Conservation (phyloP, 2,113 vertebrate genomes). For the Sorex fumeus region DNA sequence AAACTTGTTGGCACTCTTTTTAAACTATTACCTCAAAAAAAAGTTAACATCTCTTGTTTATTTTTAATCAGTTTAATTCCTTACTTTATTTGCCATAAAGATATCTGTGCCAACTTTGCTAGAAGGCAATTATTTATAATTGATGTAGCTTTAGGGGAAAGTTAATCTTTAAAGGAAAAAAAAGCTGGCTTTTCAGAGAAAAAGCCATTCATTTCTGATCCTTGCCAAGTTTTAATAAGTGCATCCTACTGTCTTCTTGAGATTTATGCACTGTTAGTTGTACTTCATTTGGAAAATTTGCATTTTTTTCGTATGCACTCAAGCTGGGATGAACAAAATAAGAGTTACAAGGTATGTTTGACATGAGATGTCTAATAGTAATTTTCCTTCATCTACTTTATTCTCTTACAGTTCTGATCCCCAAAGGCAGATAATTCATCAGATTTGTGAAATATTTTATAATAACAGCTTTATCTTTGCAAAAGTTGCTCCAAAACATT, state of each 20-base stretch:
- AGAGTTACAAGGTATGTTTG: constrained; percentile 80
- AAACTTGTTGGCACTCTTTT: constrained; percentile 42
- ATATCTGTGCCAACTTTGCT: constrained; percentile 64
- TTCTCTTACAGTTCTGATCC: constrained; percentile 79
- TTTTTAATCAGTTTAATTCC: constrained; percentile 77
- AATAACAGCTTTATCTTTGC: constrained; percentile 59
- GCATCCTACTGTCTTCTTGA: constrained; percentile 82
- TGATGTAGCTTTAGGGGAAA: constrained; percentile 77
- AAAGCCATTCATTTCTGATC: constrained; percentile 75
- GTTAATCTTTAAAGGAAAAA: constrained; percentile 74
- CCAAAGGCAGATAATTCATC: constrained; percentile 80
- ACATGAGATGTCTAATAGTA: constrained; percentile 83
- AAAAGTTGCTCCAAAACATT: constrained; percentile 62
- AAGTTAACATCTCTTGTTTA: constrained; percentile 47
- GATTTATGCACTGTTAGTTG: constrained; percentile 84
- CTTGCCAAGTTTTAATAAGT: constrained; percentile 85
- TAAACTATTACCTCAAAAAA: constrained; percentile 50
- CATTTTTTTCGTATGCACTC: constrained; percentile 85
- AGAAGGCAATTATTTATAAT: constrained; percentile 83
- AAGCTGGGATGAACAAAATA: constrained; percentile 85
- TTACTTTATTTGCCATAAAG: constrained; percentile 73
- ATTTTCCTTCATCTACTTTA: constrained; percentile 86
- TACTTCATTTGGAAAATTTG: constrained; percentile 87
- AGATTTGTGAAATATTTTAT: constrained; percentile 80
- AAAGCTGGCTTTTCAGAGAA: constrained; percentile 77